Conservation (phyloP, 2,888 invertebrate species). For the Glaucopsyche alexis region DNA sequence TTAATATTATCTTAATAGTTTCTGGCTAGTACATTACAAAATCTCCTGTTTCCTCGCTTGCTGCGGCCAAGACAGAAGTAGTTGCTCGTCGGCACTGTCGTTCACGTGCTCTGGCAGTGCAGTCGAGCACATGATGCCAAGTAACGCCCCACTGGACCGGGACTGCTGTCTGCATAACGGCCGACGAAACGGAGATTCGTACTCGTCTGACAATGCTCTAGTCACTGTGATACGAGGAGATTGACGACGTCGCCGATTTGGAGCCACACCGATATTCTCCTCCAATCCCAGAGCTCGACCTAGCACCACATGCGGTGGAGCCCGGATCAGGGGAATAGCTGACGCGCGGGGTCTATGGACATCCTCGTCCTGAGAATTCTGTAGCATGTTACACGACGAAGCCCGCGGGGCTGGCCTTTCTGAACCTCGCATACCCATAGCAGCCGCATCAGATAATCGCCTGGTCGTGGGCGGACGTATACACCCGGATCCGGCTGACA, state of each 20-base stretch:
- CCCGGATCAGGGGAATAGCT: constrained; percentile 73
- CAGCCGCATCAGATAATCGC: constrained; percentile 69
- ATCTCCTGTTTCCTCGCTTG: constrained; percentile 57
- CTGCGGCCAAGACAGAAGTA: constrained; percentile 80
- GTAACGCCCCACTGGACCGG: constrained; percentile 74
- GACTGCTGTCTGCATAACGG: constrained; percentile 73
- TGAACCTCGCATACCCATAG: constrained; percentile 63
- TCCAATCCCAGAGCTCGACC: constrained; percentile 81
- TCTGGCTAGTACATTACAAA: constrained; percentile 49
- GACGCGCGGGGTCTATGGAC: constrained; percentile 55
- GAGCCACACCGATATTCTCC: constrained; percentile 52
- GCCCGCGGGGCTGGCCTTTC: constrained; percentile 80
- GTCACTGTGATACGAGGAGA: constrained; percentile 87
- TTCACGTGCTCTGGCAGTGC: constrained; percentile 57
- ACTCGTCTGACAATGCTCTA: constrained; percentile 86
- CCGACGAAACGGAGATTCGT: constrained; percentile 79
- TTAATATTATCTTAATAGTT: constrained; percentile 39
- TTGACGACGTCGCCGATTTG: constrained; percentile 63
- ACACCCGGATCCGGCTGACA: constrained; percentile 79
- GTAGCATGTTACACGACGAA: constrained; percentile 84
- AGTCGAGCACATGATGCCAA: constrained; percentile 70
- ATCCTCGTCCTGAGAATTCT: constrained; percentile 79
- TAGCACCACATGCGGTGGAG: constrained; percentile 81
- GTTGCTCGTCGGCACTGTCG: constrained; percentile 69
- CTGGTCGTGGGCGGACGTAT: constrained; percentile 69